Base-by-base conservation (phyloP, 1,140 invertebrate genomes). In the Saccostrea glomerata region DNA sequence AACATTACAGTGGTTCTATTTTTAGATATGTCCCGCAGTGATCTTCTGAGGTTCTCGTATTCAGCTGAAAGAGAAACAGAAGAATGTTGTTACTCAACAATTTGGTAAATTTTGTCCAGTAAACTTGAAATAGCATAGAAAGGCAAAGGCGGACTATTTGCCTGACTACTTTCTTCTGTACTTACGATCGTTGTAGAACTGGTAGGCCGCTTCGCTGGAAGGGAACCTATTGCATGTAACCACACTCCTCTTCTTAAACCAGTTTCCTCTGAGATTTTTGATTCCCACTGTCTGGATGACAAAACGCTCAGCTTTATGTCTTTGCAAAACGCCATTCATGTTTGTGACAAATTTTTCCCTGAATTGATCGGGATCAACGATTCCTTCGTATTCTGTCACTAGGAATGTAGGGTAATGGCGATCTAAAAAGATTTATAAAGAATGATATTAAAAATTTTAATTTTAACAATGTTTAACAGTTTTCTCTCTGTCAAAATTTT, bases 331-430 rank as follows among this genome's bases (percentile, higher is more conserved):
- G 17, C 25, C 40, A 54, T 36, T 54, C 82, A 84, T 55, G 23
- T 54, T 54, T 4, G n/a, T 3, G 40, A 54, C 55, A 54, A 84
- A 84, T 40, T 84, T 84, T 23, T 84, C 82, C 55, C 82, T 54
- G 40, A 84, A 84, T 23, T 54, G 47, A 84, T 84, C 82, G 9
- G 55, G 47, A 20, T 84, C 82, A 25, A 56, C 55, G 13, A 84
- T 84, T 54, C 55, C 82, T 56, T 56, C 55, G 40, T 54, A 84
- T 25, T 84, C 82, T 13, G 82, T 55, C 20, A 84, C 82, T 12
- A 84, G 47, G 82, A 84, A 84, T 84, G 82, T 84, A 13, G 82
- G 40, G 20, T 56, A 54, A 84, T 84, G 55, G 11, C 40, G 40
- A 84, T 84, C 82, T 84, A 36, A 84, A 54, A 84, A n/a, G 12